Evolutionary conservation across 2,797 vertebrate species (phyloP), one percentile per base, ranked within the genome.

Genomic region (Catamblyrhynchus diadema): DNA sequence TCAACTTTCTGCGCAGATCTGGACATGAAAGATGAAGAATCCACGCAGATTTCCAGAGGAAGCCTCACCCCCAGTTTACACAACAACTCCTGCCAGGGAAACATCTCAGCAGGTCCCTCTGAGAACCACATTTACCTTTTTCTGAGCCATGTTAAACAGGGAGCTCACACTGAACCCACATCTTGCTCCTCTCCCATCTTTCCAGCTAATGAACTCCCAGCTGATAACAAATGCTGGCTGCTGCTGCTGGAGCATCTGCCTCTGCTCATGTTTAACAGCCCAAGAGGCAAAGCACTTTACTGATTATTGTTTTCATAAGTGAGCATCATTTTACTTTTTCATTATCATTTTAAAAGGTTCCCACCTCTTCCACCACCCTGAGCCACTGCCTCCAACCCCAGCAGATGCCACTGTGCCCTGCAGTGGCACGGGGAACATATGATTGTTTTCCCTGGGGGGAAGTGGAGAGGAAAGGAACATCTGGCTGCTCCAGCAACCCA

Each of bases 271-370:
- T 60, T 81, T 57, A 64, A 59, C 73, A 78, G 67, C 89, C 89
- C 69, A 20, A 16, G 79, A 81, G 87, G 37, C 41, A 71, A 93
- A 84, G 53, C 2, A 6, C 57, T 61, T 95, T 67, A 44, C 61
- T 69, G 66, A 81, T 78, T 82, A 73, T 24, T 91, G 61, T 87
- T 94, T 92, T 78, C 65, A n/a, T 74, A 86, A 86, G 11, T 37
- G 39, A 91, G 77, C 82, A 65, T 27, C 45, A 42, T 62, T 94
- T 85, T n/a, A 70, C 53, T 74, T 85, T 96, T 67, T 35, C 79
- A 86, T 94, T 86, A 88, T 35, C 1, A 72, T 88, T 93, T 93
- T 81, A 62, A 94, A 91, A 81, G 54, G 42, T 90, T 91, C 45
- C 72, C 87, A 91, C 69, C 82, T 81, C 65, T 91, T 60, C 66